Evolutionary conservation across 2,797 vertebrate species (phyloP), one percentile per base, ranked within the genome.

Genomic region (Arvicola amphibius): DNA sequence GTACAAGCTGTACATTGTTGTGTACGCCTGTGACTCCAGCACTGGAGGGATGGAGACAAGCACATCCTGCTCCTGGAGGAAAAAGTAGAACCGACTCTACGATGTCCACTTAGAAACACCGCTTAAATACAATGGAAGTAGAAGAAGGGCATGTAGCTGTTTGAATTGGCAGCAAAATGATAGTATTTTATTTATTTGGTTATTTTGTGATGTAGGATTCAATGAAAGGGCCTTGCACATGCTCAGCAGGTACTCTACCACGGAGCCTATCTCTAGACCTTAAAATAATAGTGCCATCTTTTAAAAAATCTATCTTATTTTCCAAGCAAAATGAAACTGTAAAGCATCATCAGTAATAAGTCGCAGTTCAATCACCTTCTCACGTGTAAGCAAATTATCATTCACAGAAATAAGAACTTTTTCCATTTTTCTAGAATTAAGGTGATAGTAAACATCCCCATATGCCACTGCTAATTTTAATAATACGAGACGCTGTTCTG

Each of bases 261-360:
- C 46, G n/a, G 63, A 69, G 32, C 21, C 29, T 13, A 17, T n/a
- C 48, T 65, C 51, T 56, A 88, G 85, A 53, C 67, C 69, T 40
- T 40, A 37, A 73, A 73, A 53, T 56, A 14, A 40, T 37, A 88
- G 34, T 73, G 32, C 27, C 94, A 91, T 27, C 84, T 69, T 61
- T 89, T 91, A 91, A 67, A 69, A 59, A 51, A 74, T 71, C 71
- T 65, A 37, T 78, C 90, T 94, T 76, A 87, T 61, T 94, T 88
- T 88, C 29, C n/a, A 94, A 80, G 63, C 40, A 61, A 74, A 85
- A 63, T 69, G 37, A 79, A 71, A 67, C 25, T 51, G n/a, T 14
- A 56, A 77, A 77, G 19, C 4, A 86, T 51, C 51, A n/a, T 37
- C 76, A 74, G 87, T 78, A 56, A 25, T 59, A 96, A 76, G 71